Conservation (phyloP, 2,113 vertebrate genomes). For the Pteropus alecto region DNA sequence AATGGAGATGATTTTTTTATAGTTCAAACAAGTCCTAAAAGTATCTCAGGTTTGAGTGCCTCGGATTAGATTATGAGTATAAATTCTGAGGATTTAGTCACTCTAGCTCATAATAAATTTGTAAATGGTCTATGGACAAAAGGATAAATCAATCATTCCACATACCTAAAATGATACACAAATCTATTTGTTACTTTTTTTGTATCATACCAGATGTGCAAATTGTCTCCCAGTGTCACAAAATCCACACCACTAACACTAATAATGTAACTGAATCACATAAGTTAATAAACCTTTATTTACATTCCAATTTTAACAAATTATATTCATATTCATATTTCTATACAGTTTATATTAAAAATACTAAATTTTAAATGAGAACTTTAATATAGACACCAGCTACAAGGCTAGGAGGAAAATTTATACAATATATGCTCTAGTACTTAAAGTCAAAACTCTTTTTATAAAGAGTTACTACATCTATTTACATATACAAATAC, state of each 20-base stretch:
- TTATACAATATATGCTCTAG: conserved; percentile 23
- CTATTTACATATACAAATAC: conserved; percentile 43
- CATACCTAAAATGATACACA: not conserved
- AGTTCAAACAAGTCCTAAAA: conserved; percentile 42
- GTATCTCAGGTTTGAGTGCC: not conserved
- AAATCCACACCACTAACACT: conserved; percentile 57
- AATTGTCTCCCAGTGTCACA: conserved; percentile 51
- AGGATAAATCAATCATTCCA: not conserved
- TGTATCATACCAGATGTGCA: not conserved
- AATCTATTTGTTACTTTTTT: conserved; percentile 8
- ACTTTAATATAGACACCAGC: conserved; percentile 37
- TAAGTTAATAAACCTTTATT: conserved; percentile 65
- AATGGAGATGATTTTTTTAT: not conserved
- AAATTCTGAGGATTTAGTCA: not conserved
- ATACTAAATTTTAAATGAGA: conserved; percentile 54
- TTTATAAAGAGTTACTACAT: conserved; percentile 12
- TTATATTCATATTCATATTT: conserved; percentile 49
- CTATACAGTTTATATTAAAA: conserved; percentile 55
- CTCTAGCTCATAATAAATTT: not conserved
- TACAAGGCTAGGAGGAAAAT: not conserved
- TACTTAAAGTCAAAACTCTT: conserved; percentile 2
- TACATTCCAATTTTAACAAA: conserved; percentile 64
- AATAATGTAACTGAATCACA: conserved; percentile 55
- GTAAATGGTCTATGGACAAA: not conserved
- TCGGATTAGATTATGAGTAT: not conserved